Base-by-base conservation (phyloP, 2,888 invertebrate genomes). In the Aspidiotus rigidus region DNA sequence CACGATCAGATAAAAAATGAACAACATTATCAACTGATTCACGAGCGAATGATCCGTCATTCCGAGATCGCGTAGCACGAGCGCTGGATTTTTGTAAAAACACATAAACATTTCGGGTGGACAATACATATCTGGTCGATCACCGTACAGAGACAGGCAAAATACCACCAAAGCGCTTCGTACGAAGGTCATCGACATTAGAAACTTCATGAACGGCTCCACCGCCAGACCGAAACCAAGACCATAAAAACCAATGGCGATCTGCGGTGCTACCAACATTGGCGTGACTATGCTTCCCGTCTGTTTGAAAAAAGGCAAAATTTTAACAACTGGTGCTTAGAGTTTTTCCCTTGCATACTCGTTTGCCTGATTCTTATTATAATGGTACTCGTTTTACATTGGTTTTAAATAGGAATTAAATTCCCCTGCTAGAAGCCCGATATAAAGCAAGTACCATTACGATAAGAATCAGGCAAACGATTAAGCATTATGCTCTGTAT, bases 151-250 rank as follows among this genome's bases (percentile, higher is more conserved):
- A 2, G 81, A 74, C 1, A 76, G 80, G 74, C 79, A 83, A 62
- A 76, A 74, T 10, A 86, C 87, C 9, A 85, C 83, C 69, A 88
- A 80, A 0, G 86, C 84, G 75, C 85, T 88, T 64, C 89, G 83
- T 16, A 89, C 80, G 76, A 85, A 89, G 0, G 83, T 84, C 3
- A 79, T 75, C 0, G 81, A 79, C 83, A 85, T 85, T 0, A 85
- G 74, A 0, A 79, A 75, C 72, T 77, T 79, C 84, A 85, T 85
- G 17, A 77, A 73, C 0, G 79, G 76, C 76, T 83, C 82, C 39
- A 85, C 83, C 71, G 74, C 75, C 1, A 79, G 77, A 0, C 83
- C 83, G 73, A 83, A 85, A 10, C 85, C 85, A 81, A 85, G 82
- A 1, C 85, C 85, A 74, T 85, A 85, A 72, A 83, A 82, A 60